Evolutionary conservation across 2,888 invertebrate species (phyloP).

Genomic region (Disparrhopalites patrizii): DNA sequence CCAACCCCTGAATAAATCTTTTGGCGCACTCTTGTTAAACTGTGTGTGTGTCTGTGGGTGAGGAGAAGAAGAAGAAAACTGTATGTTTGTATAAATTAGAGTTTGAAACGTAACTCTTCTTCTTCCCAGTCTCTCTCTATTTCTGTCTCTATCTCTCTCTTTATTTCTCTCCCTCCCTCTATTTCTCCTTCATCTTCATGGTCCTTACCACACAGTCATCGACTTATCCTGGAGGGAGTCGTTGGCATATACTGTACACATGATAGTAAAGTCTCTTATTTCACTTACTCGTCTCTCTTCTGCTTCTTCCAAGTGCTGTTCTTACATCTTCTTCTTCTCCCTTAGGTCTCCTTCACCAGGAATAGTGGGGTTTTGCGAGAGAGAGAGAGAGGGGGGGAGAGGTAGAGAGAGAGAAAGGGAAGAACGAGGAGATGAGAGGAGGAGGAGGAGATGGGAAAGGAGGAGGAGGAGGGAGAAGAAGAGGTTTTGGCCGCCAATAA

Average conservation of each 20-base stretch:
- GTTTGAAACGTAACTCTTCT: conserved; percentile 9
- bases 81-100: conserved; percentile 8
- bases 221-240: too few relatives aligned
- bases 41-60: not conserved
- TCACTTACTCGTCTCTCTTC: not conserved
- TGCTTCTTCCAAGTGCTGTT: not conserved
- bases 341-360: too few relatives aligned
- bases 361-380: too few relatives aligned
- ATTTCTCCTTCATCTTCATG: too few relatives aligned
- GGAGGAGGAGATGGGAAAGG: not conserved
- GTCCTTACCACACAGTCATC: too few relatives aligned
- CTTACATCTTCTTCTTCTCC: too few relatives aligned
- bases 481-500: conserved; percentile 10
- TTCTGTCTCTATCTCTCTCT: not conserved
- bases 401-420: too few relatives aligned
- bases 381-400: not conserved
- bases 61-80: not conserved
- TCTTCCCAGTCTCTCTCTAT: not conserved
- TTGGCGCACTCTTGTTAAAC: too few relatives aligned
- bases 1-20: conserved; percentile 4
- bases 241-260: not conserved
- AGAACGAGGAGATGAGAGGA: too few relatives aligned
- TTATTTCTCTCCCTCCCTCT: not conserved
- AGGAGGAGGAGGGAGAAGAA: not conserved
- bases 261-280: not conserved